Conservation (phyloP, 53 echinoderm and acorn worm genomes). For the Mesocentrotus franciscanus region DNA sequence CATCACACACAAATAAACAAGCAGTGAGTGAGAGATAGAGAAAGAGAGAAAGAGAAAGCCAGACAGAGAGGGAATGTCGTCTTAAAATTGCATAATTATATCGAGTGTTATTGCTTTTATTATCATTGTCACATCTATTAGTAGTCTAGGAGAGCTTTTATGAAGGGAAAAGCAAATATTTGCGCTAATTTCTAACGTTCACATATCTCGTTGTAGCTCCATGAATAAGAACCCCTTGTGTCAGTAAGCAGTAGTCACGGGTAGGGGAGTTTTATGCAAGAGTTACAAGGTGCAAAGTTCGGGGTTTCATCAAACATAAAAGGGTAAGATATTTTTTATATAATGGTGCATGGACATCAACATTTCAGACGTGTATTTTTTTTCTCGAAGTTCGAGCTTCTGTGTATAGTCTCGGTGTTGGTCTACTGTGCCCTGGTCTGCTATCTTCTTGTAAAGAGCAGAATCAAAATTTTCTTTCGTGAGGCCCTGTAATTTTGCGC, state of each 20-base stretch:
- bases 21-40: background rate
- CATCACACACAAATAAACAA: background rate
- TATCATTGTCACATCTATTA: constrained; percentile 1
- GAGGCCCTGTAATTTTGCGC: background rate
- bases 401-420: background rate
- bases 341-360: background rate
- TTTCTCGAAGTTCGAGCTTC: background rate
- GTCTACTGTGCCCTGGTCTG: background rate
- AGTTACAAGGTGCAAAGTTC: constrained; percentile 15
- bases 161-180: constrained; percentile 34
- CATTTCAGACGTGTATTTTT: background rate
- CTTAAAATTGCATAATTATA: background rate
- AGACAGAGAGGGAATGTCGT: background rate
- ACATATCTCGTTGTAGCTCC: background rate
- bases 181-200: background rate
- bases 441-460: background rate
- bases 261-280: background rate
- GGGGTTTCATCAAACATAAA: background rate
- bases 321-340: background rate
- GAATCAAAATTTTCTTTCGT: background rate
- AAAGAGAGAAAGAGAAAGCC: background rate
- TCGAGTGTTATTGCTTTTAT: background rate
- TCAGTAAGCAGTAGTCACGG: background rate
- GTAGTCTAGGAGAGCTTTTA: background rate
- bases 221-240: background rate